Evolutionary conservation across 2,113 vertebrate genomes (phyloP).

Genomic region (Spermophilus dauricus): DNA sequence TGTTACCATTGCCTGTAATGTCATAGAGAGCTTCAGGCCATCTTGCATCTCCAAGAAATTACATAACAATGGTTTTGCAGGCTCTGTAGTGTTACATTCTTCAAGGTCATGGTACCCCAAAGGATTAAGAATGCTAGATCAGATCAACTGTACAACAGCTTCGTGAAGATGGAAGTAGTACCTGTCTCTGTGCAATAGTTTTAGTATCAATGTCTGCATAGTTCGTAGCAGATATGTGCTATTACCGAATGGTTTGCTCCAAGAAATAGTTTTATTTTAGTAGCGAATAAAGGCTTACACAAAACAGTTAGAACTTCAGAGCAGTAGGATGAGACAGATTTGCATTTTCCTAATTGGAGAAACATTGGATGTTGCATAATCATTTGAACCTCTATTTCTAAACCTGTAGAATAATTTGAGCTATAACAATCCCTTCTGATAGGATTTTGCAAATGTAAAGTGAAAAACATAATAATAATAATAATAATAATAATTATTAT

Average conservation of each 20-base stretch:
- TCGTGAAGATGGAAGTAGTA: neutral
- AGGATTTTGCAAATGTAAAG: neutral
- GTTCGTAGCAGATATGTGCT: neutral
- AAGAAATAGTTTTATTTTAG: neutral
- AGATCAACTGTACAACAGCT: neutral
- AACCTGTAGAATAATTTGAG: neutral
- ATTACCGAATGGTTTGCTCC: neutral
- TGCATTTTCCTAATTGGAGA: neutral
- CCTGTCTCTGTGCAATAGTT: neutral
- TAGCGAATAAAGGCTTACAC: neutral
- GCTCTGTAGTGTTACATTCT: neutral
- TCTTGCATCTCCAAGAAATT: neutral
- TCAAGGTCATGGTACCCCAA: neutral
- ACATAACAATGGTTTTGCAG: neutral
- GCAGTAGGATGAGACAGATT: neutral
- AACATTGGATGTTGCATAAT: neutral
- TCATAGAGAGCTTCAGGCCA: neutral
- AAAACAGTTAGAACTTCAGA: neutral
- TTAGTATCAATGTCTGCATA: neutral
- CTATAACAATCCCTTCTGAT: neutral
- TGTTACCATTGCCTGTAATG: neutral
- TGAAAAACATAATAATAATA: neutral
- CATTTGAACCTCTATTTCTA: neutral
- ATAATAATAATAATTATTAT: no score
- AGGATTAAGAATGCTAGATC: neutral